Evolutionary conservation across 2,113 vertebrate genomes (phyloP).

Genomic region (Hyla sarda): DNA sequence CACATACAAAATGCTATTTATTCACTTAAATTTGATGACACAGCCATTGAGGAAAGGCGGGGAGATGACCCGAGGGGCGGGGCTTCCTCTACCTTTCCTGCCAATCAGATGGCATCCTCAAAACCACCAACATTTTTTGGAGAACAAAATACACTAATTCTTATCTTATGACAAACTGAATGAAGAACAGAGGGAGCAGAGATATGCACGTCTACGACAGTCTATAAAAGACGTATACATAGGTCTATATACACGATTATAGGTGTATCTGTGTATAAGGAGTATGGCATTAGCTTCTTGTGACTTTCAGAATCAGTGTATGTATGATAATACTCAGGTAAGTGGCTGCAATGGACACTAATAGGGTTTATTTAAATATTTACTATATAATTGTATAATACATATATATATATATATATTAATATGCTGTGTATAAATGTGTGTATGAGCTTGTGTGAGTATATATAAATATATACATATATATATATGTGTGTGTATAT

Average conservation of each 20-base stretch:
- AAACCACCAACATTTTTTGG: constrained; percentile 32
- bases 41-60: neutral
- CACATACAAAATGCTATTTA: neutral
- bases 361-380: no score
- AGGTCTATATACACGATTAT: no score
- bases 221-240: neutral
- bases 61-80: neutral
- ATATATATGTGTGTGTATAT: no score
- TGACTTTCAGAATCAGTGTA: neutral
- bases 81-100: neutral
- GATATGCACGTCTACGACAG: neutral
- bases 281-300: constrained; percentile 16
- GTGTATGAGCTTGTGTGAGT: no score
- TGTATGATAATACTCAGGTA: constrained; percentile 22
- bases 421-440: no score
- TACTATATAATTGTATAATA: neutral
- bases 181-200: no score
- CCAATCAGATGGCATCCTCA: constrained; percentile 8
- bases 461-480: no score
- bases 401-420: neutral
- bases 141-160: neutral
- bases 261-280: neutral
- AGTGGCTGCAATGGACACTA: neutral
- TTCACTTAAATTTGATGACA: constrained; percentile 33
- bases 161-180: neutral